Evolutionary conservation across 2,797 vertebrate genomes (phyloP), one percentile per base, ranked within the genome.

Genomic region (Coregonus suidteri): DNA sequence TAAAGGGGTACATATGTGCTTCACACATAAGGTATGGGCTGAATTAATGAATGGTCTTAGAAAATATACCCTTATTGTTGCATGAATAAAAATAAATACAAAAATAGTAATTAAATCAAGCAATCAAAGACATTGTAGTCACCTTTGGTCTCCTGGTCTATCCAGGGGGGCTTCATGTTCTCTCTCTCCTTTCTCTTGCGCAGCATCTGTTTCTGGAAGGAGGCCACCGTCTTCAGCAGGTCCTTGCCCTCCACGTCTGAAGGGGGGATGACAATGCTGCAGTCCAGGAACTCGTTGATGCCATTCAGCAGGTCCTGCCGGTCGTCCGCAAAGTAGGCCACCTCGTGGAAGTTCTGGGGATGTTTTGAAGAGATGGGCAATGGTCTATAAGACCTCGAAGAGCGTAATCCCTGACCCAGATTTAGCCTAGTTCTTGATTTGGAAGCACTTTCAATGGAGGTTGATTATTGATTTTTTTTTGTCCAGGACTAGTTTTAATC

Each of bases 221-320:
- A 95, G 0, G 97, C 96, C 78, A 99, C 96, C 0, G 98, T 99
- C 88, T 97, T 97, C 81, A 99, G 95, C 85, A 99, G 95, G 90
- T 99, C 97, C 52, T 99, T 98, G 31, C 98, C 97, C 78, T 96
- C 97, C 80, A 99, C 95, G 56, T 99, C 96, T 0, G 97, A 98
- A 0, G 98, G 98, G 0, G 98, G 98, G 37, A 99, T 97, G 80
- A 99, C 98, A 1, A 99, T 98, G 87, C 98, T 99, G 90, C 96
- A 97, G 85, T 99, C 98, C 90, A 99, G 88, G 87, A 99, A 99
- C 90, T 99, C 97, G 0, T 98, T 99, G 92, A 99, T 99, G 76
- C 98, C 98, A 0, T 96, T 97, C 78, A 99, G 94, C 25, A 99
- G 95, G 87, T 99, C 98, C 86, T 99, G 98, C 35, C 98, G 95